Conservation (phyloP, 2,888 invertebrate species). For the Limnephilus lunatus region DNA sequence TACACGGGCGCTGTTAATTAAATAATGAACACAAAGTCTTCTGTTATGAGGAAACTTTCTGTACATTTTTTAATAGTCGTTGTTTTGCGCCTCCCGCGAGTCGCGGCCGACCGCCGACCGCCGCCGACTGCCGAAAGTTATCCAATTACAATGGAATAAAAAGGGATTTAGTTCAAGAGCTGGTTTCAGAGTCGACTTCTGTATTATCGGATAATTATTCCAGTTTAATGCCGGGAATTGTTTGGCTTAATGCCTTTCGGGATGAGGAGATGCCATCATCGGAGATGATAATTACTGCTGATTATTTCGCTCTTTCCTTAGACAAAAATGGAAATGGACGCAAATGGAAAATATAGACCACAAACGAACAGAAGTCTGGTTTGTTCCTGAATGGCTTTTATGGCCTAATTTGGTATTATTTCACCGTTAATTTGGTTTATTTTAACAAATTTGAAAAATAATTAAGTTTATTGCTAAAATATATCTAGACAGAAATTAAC, state of each 20-base stretch:
- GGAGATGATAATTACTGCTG: slow-evolving; percentile 55
- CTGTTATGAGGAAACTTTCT: slow-evolving; percentile 64
- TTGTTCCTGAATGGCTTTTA: slow-evolving; percentile 26
- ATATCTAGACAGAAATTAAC: too few relatives aligned
- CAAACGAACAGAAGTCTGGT: slow-evolving; percentile 17
- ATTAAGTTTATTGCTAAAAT: too few relatives aligned
- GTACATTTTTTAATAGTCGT: slow-evolving; percentile 63
- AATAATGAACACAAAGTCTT: slow-evolving; percentile 64
- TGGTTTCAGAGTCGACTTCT: slow-evolving; percentile 53
- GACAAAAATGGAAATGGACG: not conserved
- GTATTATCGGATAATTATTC: slow-evolving; percentile 62
- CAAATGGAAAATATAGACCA: not conserved
- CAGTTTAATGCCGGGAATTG: slow-evolving; percentile 49
- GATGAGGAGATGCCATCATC: slow-evolving; percentile 42
- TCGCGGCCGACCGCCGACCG: slow-evolving; percentile 27
- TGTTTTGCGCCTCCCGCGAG: slow-evolving; percentile 54
- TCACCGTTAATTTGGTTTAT: slow-evolving; percentile 17
- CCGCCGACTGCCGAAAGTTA: slow-evolving; percentile 62
- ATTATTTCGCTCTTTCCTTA: slow-evolving; percentile 47
- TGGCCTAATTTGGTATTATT: slow-evolving; percentile 9
- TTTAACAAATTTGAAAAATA: not conserved
- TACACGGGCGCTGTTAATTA: slow-evolving; percentile 63
- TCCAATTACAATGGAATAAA: slow-evolving; percentile 65
- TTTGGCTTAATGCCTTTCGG: slow-evolving; percentile 54
- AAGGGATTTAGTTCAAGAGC: slow-evolving; percentile 61